phyloP scores from a whole-genome alignment of 2,797 vertebrate species.

The Danio aesculapii region DNA sequence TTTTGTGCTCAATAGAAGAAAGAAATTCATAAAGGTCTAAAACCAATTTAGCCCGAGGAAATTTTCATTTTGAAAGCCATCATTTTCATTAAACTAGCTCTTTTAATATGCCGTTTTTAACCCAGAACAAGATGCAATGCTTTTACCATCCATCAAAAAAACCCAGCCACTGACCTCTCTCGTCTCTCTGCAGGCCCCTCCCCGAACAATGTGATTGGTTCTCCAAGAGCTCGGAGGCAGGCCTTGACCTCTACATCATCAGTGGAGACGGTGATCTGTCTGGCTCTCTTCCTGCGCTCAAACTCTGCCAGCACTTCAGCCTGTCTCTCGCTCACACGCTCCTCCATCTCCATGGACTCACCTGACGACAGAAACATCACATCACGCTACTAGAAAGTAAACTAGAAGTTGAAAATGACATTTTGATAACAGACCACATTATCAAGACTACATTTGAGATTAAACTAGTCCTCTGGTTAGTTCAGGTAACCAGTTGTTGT shows the following conservation, averaged over 20 bases:
- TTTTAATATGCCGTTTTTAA: not conserved
- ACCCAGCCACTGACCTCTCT: constrained; percentile 81
- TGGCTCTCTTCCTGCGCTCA: constrained; percentile 90
- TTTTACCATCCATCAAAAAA: not conserved
- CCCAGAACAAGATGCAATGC: not conserved
- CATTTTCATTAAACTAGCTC: not conserved
- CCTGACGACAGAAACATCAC: constrained; percentile 71
- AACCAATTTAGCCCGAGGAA: too few relatives aligned
- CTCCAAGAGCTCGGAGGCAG: constrained; percentile 89
- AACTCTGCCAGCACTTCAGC: constrained; percentile 93
- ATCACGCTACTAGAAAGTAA: not conserved
- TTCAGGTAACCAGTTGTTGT: too few relatives aligned
- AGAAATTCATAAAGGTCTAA: too few relatives aligned
- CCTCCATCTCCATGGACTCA: constrained; percentile 92
- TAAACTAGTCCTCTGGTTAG: too few relatives aligned
- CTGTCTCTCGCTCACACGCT: constrained; percentile 92
- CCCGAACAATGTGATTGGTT: constrained; percentile 94
- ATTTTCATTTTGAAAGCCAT: too few relatives aligned
- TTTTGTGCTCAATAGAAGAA: too few relatives aligned
- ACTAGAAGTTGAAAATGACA: not conserved
- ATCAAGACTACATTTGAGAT: too few relatives aligned
- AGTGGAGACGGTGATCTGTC: constrained; percentile 96
- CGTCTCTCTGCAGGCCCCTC: constrained; percentile 94
- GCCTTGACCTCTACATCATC: constrained; percentile 96
- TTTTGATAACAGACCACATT: too few relatives aligned